Conservation (phyloP, 2,797 vertebrate genomes). For the Margarornis squamiger region DNA sequence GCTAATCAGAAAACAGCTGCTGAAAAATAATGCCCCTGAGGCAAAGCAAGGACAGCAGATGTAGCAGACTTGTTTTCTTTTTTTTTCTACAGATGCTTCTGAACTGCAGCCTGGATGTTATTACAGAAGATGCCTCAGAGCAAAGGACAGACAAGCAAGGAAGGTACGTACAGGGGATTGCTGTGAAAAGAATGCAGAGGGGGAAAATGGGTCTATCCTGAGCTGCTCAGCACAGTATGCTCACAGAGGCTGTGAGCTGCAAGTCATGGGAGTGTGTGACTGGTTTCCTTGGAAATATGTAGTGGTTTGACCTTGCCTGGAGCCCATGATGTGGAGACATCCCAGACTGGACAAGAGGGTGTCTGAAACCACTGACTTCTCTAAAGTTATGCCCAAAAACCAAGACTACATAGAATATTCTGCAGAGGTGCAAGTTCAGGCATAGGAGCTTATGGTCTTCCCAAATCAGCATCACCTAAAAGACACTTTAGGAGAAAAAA, state of each 20-base stretch:
- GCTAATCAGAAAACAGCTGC: neutral
- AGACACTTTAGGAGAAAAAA: neutral
- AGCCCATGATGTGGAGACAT: fast-evolving
- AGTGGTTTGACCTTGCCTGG: neutral
- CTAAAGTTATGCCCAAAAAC: neutral
- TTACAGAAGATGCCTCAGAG: neutral
- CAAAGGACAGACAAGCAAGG: neutral
- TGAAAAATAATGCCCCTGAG: neutral
- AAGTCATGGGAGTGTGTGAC: neutral
- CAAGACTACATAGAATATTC: neutral
- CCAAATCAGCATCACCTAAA: neutral
- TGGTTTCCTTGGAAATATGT: neutral
- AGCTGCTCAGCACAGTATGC: neutral
- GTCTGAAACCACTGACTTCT: neutral
- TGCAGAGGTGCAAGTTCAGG: neutral
- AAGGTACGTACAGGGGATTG: neutral
- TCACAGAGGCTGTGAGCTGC: neutral
- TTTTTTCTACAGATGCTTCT: neutral
- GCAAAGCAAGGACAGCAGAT: neutral
- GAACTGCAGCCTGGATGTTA: neutral
- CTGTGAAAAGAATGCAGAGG: fast-evolving
- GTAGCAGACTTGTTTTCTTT: neutral
- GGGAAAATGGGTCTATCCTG: neutral
- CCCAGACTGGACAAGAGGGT: neutral
- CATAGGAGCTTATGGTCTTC: neutral